Percentiles rank a stretch among this genome's conserved stretches.
phyloP scores from a whole-genome alignment of 2,888 invertebrate genomes.

The Mesorhabditis spiculigera region DNA sequence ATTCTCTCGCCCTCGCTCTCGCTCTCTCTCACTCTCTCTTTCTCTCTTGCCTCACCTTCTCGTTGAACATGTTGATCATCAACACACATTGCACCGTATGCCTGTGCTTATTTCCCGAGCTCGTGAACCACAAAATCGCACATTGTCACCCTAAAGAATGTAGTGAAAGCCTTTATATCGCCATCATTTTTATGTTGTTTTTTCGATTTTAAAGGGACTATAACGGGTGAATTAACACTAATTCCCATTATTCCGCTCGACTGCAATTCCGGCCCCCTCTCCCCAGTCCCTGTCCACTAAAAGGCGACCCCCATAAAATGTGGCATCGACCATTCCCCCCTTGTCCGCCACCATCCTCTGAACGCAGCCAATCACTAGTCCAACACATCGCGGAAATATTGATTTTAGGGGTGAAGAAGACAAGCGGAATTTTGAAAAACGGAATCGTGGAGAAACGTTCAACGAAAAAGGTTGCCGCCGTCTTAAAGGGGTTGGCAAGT shows the following conservation, averaged over 20 bases:
- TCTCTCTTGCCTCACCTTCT: conserved; percentile 45
- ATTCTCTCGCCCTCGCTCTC: conserved; percentile 6
- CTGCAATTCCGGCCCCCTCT: neutral
- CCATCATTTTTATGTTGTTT: neutral
- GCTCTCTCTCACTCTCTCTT: neutral
- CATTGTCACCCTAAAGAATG: conserved; percentile 57
- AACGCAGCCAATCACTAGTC: too few relatives aligned
- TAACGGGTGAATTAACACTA: neutral
- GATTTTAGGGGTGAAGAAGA: too few relatives aligned
- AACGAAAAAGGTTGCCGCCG: too few relatives aligned
- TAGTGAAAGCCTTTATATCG: neutral
- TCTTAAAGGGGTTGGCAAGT: too few relatives aligned
- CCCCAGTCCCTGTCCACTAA: neutral
- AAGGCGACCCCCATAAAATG: too few relatives aligned
- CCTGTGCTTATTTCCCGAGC: conserved; percentile 61
- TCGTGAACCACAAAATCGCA: conserved; percentile 61
- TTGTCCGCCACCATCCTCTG: too few relatives aligned
- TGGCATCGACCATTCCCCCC: too few relatives aligned
- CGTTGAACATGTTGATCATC: conserved; percentile 58
- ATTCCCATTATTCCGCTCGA: neutral
- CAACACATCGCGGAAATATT: too few relatives aligned
- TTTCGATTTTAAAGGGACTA: neutral
- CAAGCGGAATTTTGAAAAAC: too few relatives aligned
- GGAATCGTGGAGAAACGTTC: too few relatives aligned
- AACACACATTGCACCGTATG: conserved; percentile 59